A percentile compares a stretch with the other conserved stretches of the same genome.
phyloP scores from a whole-genome alignment of 1,140 invertebrate genomes.

The Cherax destructor region DNA sequence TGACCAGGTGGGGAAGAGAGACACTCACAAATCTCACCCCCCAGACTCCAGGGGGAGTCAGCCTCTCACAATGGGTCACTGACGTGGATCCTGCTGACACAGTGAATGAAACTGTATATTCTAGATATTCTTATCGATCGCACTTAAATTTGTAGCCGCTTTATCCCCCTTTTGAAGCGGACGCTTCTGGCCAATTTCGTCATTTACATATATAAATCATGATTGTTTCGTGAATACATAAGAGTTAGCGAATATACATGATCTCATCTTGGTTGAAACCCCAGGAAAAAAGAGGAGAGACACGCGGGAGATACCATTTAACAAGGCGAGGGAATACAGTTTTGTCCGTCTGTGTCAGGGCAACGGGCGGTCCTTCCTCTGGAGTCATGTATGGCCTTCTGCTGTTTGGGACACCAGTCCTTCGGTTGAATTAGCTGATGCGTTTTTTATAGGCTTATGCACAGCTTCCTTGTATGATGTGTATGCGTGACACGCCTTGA shows the following conservation, averaged over 20 bases:
- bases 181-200: background rate
- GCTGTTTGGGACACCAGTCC: no score
- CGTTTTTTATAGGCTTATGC: no score
- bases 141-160: background rate
- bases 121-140: background rate
- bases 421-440: no score
- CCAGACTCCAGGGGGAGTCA: background rate
- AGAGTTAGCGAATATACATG: background rate
- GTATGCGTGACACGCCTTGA: no score
- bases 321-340: background rate
- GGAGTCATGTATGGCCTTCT: background rate
- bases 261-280: background rate
- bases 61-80: background rate
- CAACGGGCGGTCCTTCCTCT: no score
- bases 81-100: no score
- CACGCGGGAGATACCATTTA: background rate
- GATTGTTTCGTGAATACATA: background rate
- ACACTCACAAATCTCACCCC: no score
- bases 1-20: no score
- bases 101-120: background rate
- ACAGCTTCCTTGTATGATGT: no score
- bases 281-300: background rate
- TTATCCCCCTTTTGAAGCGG: background rate
- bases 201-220: background rate
- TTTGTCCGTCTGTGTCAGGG: background rate